Evolutionary conservation across 2,797 vertebrate genomes (phyloP).

Genomic region (Lates japonicus): DNA sequence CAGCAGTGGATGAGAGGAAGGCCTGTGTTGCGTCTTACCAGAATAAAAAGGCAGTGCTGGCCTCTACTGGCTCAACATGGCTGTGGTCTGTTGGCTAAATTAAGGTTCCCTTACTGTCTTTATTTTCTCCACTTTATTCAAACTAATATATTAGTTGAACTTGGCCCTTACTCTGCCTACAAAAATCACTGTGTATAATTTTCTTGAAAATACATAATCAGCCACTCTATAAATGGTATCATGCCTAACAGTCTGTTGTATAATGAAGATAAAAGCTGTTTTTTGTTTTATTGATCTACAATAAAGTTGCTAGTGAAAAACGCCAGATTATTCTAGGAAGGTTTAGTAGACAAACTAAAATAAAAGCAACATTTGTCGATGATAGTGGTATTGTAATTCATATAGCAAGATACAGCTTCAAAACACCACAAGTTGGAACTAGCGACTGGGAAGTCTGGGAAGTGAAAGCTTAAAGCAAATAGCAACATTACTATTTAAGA

Average conservation of each 20-base stretch:
- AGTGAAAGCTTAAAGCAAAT: constrained; percentile 37
- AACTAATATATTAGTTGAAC: not conserved
- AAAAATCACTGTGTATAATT: not conserved
- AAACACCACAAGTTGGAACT: not conserved
- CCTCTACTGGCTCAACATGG: constrained; percentile 67
- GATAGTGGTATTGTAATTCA: not conserved
- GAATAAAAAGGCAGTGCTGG: constrained; percentile 58
- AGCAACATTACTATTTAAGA: not conserved
- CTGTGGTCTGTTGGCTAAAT: not conserved
- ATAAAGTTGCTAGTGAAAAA: not conserved
- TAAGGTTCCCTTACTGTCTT: not conserved
- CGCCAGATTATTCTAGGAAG: not conserved
- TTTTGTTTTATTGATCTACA: not conserved
- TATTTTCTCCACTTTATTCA: not conserved
- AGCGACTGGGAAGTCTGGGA: not conserved
- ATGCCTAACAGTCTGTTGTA: too few species aligned
- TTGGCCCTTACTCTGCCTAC: not conserved
- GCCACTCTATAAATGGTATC: not conserved
- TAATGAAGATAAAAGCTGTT: not conserved
- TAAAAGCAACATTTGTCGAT: not conserved
- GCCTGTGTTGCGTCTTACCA: not conserved
- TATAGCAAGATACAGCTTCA: too few species aligned
- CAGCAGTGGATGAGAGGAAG: constrained; percentile 42
- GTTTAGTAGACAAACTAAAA: not conserved
- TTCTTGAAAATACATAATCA: too few species aligned